Evolutionary conservation across 2,888 invertebrate species (phyloP).

Genomic region (Epinotia brunnichana): DNA sequence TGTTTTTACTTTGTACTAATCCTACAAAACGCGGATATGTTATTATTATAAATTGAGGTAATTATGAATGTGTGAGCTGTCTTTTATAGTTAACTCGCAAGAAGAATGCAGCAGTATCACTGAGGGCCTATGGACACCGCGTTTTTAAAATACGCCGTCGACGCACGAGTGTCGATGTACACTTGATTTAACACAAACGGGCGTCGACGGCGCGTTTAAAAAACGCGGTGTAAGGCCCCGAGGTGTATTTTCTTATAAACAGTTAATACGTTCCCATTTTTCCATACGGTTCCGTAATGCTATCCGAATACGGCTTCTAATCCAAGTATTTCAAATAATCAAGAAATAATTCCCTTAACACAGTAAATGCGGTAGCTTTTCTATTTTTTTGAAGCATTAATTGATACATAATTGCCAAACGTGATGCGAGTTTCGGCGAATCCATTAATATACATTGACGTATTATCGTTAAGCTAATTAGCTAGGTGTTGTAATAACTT

Average conservation of each 20-base stretch:
- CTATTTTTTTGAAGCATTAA: slow-evolving; percentile 13
- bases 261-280: not conserved
- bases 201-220: no score
- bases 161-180: no score
- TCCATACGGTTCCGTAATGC: not conserved
- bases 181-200: no score
- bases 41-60: slow-evolving; percentile 51
- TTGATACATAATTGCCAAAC: slow-evolving; percentile 27
- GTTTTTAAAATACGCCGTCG: no score
- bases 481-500: slow-evolving; percentile 50
- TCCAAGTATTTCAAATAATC: slow-evolving; percentile 13
- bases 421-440: slow-evolving; percentile 15
- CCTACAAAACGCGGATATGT: slow-evolving; percentile 48
- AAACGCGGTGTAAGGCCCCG: no score
- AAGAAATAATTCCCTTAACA: slow-evolving; percentile 43
- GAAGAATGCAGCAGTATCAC: slow-evolving; percentile 10
- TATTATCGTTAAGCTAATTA: slow-evolving; percentile 19
- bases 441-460: slow-evolving; percentile 9
- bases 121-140: not conserved
- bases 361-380: slow-evolving; percentile 45
- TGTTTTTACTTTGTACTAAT: slow-evolving; percentile 16
- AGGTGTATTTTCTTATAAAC: not conserved
- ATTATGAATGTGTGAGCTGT: slow-evolving; percentile 46
- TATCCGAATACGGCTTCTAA: not conserved
- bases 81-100: slow-evolving; percentile 47